A percentile compares a stretch with the other conserved stretches of the same genome.
phyloP scores from a whole-genome alignment of 2,888 invertebrate species.

The Sminthurinus aureus region DNA sequence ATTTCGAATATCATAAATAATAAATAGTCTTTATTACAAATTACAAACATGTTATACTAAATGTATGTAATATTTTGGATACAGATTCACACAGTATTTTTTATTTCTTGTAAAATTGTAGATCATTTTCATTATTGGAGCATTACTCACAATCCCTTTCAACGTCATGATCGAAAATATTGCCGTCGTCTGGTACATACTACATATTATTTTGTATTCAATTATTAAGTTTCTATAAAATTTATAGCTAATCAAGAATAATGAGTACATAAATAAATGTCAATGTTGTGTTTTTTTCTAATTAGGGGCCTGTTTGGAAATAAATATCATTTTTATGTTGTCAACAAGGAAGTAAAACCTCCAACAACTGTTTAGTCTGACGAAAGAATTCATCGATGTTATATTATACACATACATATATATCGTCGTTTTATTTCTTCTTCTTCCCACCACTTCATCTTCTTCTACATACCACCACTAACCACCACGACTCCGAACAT shows the following conservation, averaged over 20 bases:
- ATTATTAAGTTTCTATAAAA: too few species aligned
- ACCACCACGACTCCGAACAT: neutral
- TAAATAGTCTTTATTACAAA: too few species aligned
- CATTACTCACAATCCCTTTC: slow-evolving; percentile 88
- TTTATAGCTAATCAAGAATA: too few species aligned
- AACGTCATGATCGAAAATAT: slow-evolving; percentile 94
- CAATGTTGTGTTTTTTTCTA: too few species aligned
- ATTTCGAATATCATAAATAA: too few species aligned
- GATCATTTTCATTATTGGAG: slow-evolving; percentile 80
- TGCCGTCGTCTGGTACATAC: slow-evolving; percentile 94
- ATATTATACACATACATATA: neutral
- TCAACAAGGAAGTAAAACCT: slow-evolving; percentile 82
- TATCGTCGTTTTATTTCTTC: too few species aligned
- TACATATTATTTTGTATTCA: too few species aligned
- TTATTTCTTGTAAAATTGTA: too few species aligned
- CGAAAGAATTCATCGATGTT: slow-evolving; percentile 9
- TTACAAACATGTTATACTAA: too few species aligned
- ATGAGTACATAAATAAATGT: too few species aligned
- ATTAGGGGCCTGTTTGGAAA: slow-evolving; percentile 89
- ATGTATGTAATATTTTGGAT: too few species aligned
- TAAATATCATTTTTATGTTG: slow-evolving; percentile 96
- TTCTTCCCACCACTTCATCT: neutral
- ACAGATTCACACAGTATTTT: too few species aligned
- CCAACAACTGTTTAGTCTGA: slow-evolving; percentile 48
- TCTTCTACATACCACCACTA: neutral